A percentile compares a stretch with the other conserved stretches of the same genome.
Evolutionary conservation across 2,888 invertebrate genomes (phyloP).

Genomic region (Callosobruchus maculatus): DNA sequence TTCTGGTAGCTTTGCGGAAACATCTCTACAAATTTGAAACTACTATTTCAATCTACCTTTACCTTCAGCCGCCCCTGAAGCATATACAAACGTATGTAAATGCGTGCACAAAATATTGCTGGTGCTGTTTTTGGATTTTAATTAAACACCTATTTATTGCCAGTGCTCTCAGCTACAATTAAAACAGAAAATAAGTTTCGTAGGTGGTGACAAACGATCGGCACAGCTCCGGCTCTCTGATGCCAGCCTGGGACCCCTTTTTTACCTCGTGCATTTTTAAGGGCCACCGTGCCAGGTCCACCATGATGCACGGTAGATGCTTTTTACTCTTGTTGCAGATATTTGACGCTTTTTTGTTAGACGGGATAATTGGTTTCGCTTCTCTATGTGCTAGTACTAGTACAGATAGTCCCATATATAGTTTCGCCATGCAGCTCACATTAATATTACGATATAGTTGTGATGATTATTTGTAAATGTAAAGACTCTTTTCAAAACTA

Average conservation of each 20-base stretch:
- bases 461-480: no score
- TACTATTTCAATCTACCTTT: background rate
- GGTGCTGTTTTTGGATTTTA: background rate
- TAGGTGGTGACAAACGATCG: background rate
- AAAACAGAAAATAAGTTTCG: background rate
- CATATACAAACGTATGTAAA: background rate
- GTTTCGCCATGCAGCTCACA: no score
- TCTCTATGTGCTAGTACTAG: no score
- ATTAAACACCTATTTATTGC: background rate
- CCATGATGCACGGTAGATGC: no score
- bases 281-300: background rate
- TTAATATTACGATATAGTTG: no score
- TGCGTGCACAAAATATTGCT: background rate
- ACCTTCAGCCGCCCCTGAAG: background rate
- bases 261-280: background rate
- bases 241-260: background rate
- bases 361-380: no score
- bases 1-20: no score
- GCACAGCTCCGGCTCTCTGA: background rate
- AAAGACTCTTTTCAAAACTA: no score
- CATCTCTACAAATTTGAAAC: no score
- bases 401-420: no score
- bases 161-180: background rate
- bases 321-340: no score
- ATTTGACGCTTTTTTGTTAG: no score